These are phyloP conservation scores for Microplitis manilae DNA, from an alignment of 2,888 invertebrate species.

Conservation along the genomic window DNA sequence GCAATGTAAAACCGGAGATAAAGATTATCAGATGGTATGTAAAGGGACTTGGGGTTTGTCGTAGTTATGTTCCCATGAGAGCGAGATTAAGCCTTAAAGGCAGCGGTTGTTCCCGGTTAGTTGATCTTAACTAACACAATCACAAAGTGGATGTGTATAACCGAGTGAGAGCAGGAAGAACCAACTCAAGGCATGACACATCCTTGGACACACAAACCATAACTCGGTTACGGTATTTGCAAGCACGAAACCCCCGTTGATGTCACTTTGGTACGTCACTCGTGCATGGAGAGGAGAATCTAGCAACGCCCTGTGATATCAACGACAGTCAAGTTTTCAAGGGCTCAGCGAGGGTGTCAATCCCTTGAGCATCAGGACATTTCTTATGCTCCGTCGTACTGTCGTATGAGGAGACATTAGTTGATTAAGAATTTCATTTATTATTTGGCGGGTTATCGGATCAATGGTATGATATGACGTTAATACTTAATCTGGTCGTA, in stretches of 20 bases:
- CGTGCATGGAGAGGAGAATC: slow-evolving; percentile 39
- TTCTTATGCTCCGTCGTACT: not conserved
- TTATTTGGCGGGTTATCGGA: slow-evolving; percentile 2
- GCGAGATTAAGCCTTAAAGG: not conserved
- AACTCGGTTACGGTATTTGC: slow-evolving; percentile 64
- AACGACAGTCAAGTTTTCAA: not conserved
- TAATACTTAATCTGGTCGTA: not conserved
- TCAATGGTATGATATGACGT: not conserved
- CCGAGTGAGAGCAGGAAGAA: slow-evolving; percentile 23
- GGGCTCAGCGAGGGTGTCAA: not conserved
- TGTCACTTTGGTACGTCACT: slow-evolving; percentile 56
- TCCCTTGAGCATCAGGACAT: not conserved
- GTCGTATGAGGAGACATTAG: slow-evolving; percentile 42
- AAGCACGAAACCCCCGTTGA: slow-evolving; percentile 57
- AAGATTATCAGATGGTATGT: not conserved
- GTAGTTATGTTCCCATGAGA: slow-evolving; percentile 20
- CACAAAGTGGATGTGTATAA: slow-evolving; percentile 52
- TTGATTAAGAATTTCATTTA: slow-evolving; percentile 47
- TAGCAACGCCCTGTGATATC: slow-evolving; percentile 44
- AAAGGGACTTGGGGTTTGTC: not conserved
- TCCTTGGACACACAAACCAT: slow-evolving; percentile 57
- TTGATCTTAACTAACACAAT: slow-evolving; percentile 59
- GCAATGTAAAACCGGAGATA: not conserved
- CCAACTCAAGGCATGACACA: slow-evolving; percentile 53
- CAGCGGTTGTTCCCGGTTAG: slow-evolving; percentile 46